Percentiles rank a stretch among this genome's conserved stretches.
phyloP scores from a whole-genome alignment of 2,888 invertebrate species.

The Eupithecia dodoneata region DNA sequence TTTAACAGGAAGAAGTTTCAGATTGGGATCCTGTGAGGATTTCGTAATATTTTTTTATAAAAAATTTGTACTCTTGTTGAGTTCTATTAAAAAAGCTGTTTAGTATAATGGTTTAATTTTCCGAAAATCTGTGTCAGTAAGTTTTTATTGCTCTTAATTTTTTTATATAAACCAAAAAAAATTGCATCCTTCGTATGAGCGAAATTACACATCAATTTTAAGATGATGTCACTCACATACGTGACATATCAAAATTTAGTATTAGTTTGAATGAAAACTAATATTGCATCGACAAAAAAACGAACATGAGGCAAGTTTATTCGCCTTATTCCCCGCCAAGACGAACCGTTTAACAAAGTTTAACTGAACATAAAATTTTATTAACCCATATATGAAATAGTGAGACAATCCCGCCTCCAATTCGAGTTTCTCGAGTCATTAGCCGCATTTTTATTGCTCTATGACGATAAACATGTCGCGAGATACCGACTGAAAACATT shows the following conservation, averaged over 20 bases:
- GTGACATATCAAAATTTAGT: neutral
- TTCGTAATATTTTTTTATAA: neutral
- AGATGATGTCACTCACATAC: no score
- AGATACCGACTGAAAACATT: constrained; percentile 82
- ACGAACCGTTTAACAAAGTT: constrained; percentile 77
- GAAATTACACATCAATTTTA: no score
- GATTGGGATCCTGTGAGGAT: neutral
- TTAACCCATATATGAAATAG: constrained; percentile 83
- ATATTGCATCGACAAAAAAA: constrained; percentile 20
- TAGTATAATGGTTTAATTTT: neutral
- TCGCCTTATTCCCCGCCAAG: constrained; percentile 52
- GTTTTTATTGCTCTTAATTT: no score
- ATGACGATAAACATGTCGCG: constrained; percentile 83
- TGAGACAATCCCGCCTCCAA: constrained; percentile 74
- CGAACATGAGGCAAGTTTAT: constrained; percentile 24
- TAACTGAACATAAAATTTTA: constrained; percentile 83
- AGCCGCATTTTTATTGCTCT: constrained; percentile 80
- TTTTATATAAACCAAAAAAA: no score
- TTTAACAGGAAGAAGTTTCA: neutral
- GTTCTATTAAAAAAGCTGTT: neutral
- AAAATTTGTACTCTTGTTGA: no score
- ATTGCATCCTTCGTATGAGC: no score
- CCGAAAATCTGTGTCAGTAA: no score
- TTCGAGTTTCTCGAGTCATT: constrained; percentile 79
- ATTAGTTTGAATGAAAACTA: neutral